Evolutionary conservation across 1,140 invertebrate species (phyloP).

Genomic region (Ganaspis sp.): DNA sequence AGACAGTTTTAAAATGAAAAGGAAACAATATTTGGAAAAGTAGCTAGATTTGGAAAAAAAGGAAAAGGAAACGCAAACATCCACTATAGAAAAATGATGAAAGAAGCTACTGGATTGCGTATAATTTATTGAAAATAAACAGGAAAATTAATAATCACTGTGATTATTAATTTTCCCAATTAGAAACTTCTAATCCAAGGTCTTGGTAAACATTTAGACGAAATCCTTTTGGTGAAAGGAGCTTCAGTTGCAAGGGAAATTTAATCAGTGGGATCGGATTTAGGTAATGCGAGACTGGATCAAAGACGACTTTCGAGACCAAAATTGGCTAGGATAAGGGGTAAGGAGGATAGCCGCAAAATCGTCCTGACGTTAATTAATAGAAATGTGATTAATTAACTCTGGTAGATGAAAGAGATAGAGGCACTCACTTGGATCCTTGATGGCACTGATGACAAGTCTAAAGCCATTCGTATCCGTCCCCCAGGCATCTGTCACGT

Average conservation of each 20-base stretch:
- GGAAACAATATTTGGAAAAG: too few species aligned
- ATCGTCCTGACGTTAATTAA: slow-evolving; percentile 16
- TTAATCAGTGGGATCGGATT: slow-evolving; percentile 8
- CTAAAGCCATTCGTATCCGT: slow-evolving; percentile 93
- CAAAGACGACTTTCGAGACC: neutral
- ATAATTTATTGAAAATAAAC: too few species aligned
- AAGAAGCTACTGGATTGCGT: too few species aligned
- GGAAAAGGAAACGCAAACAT: too few species aligned
- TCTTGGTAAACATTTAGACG: neutral
- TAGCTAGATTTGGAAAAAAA: too few species aligned
- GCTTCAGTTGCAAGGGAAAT: neutral
- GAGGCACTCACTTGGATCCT: slow-evolving; percentile 89
- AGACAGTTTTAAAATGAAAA: too few species aligned
- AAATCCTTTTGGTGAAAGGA: neutral
- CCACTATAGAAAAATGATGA: too few species aligned
- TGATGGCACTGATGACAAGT: slow-evolving; percentile 94
- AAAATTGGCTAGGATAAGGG: neutral
- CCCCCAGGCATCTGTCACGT: slow-evolving; percentile 94
- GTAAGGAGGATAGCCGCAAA: neutral
- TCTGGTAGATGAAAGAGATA: neutral
- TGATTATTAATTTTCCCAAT: neutral
- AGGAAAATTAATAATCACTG: neutral
- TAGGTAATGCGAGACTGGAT: slow-evolving; percentile 10
- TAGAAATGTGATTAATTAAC: slow-evolving; percentile 20
- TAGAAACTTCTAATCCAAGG: neutral